Conservation (phyloP, 2,113 vertebrate genomes). For the Diphyllodes magnificus region DNA sequence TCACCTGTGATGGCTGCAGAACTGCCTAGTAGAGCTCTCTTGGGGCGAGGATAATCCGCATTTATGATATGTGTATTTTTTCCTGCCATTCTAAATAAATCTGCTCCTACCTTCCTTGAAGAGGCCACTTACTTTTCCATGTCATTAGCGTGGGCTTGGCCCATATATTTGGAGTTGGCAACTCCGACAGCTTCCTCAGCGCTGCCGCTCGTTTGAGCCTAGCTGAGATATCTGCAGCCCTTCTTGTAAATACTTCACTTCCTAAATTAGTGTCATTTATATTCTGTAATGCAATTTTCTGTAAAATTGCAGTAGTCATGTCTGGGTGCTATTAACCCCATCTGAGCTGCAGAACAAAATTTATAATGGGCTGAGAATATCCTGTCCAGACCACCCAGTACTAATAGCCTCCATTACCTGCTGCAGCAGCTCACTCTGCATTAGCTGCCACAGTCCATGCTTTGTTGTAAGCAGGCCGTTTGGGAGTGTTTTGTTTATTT, state of each 20-base stretch:
- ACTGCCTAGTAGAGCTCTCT: not conserved
- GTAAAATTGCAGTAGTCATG: not conserved
- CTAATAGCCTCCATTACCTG: not conserved
- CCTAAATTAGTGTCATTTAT: slow-evolving; percentile 24
- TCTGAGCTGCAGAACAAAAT: not conserved
- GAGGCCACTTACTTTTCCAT: slow-evolving; percentile 16
- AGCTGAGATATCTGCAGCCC: not conserved
- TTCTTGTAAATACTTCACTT: slow-evolving; percentile 33
- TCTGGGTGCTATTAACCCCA: slow-evolving; percentile 26
- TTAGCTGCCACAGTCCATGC: not conserved
- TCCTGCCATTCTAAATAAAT: not conserved
- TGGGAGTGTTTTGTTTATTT: not conserved
- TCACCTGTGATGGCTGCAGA: not conserved
- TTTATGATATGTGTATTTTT: not conserved
- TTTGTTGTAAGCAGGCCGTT: not conserved
- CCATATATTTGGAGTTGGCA: not conserved
- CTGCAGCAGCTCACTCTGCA: not conserved
- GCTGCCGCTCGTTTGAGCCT: not conserved
- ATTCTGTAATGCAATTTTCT: slow-evolving; percentile 13
- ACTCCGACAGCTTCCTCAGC: not conserved
- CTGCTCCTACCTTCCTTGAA: not conserved
- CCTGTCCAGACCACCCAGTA: not conserved
- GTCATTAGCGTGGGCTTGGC: not conserved
- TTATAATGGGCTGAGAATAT: not conserved
- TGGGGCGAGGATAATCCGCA: not conserved